Base-by-base conservation (phyloP, 1,140 invertebrate genomes). In the Choristoneura fumiferana region DNA sequence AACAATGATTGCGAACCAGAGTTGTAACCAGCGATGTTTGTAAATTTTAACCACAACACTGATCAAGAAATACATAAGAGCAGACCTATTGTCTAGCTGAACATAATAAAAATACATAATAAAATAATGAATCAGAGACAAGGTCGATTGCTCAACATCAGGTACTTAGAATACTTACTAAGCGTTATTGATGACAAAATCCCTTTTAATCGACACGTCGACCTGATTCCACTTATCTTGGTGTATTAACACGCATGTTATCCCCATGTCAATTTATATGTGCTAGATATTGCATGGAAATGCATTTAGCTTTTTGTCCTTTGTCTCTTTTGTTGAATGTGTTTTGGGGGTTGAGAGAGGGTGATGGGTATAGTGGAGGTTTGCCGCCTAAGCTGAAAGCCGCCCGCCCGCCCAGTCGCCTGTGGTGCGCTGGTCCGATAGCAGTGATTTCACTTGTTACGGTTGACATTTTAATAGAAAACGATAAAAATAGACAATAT, bases 351-450 rank as follows among this genome's bases (percentile, higher is more conserved):
- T 66, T 33, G 76, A 60, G 64, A 10, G 76, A 83, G 68, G 52
- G 73, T 69, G 73, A 84, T 56, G 62, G 75, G 71, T 65, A 66
- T 69, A 70, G 17, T 54, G 60, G 69, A 86, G 78, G 78, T 71
- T 83, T 73, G 64, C 67, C 75, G 64, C 69, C 72, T 64, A 75
- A 69, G 73, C 62, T 67, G 54, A 59, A 56, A 67, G 64, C 61
- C 78, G 79, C 76, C 83, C 84, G 84, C 84, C 84, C 84, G 84
- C 84, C 84, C 84, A 87, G 84, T 87, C 65, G 68, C 69, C 69
- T 65, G 57, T 62, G 64, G 77, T 60, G 65, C 57, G 71, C 73
- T 66, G 75, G 70, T 69, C 71, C 63, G 78, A 57, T 58, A 63
- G 69, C 70, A 75, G 65, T 33, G 55, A 35, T 54, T 54, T 55